Conservation (phyloP, 2,888 invertebrate species). For the Helleia helle region DNA sequence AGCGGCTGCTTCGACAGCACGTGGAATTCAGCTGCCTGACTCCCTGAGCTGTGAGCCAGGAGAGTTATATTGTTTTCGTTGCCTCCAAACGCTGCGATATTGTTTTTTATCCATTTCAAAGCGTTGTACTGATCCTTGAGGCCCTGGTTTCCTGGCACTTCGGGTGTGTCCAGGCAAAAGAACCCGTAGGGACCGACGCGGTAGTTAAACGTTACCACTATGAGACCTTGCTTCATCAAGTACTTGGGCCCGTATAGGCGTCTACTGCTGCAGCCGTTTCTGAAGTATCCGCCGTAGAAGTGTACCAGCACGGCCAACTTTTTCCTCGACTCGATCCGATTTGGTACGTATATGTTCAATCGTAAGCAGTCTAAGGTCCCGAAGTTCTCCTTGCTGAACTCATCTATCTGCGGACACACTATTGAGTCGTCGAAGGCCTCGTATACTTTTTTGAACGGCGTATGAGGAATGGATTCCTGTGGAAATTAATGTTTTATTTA, state of each 20-base stretch:
- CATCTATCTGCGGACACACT: conserved; percentile 33
- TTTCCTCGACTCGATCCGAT: conserved; percentile 13
- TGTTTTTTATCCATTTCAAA: conserved; percentile 37
- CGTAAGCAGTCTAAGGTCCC: conserved; percentile 36
- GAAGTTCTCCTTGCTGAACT: conserved; percentile 16
- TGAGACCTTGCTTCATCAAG: neutral
- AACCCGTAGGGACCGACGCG: conserved; percentile 4
- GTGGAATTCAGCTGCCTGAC: conserved; percentile 31
- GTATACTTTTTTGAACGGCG: conserved; percentile 29
- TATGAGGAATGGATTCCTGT: conserved; percentile 27
- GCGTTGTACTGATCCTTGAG: conserved; percentile 39
- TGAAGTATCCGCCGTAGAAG: conserved; percentile 3
- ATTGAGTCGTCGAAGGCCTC: conserved; percentile 29
- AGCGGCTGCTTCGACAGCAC: conserved; percentile 29
- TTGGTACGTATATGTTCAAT: conserved; percentile 37
- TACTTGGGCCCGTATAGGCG: neutral
- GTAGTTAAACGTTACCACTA: neutral
- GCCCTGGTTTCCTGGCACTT: conserved; percentile 3
- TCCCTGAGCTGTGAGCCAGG: conserved; percentile 39
- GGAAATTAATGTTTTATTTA: no score
- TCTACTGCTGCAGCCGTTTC: neutral
- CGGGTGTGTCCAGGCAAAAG: conserved; percentile 2
- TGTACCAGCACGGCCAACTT: neutral
- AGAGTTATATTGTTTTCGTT: conserved; percentile 34
- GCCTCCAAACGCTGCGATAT: conserved; percentile 42